Evolutionary conservation across 2,888 invertebrate species (phyloP).

Genomic region (Panorpa germanica): DNA sequence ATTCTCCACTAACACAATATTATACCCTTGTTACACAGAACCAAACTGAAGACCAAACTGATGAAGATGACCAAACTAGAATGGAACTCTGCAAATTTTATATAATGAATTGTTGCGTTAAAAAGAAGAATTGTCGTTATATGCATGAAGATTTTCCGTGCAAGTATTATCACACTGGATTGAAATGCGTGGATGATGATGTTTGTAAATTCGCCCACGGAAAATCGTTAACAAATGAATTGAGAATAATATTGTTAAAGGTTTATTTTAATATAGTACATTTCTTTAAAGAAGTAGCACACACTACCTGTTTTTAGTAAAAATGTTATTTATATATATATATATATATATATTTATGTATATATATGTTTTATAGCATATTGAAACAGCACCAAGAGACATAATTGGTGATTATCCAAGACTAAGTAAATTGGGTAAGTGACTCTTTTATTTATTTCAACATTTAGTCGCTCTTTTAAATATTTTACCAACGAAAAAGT

Average conservation of each 20-base stretch:
- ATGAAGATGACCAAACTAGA: too few species aligned
- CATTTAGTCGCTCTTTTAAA: too few species aligned
- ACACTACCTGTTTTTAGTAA: too few species aligned
- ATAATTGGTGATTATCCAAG: slow-evolving; percentile 64
- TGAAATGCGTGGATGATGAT: slow-evolving; percentile 53
- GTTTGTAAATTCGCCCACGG: slow-evolving; percentile 81
- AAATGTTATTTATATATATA: too few species aligned
- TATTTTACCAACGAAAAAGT: too few species aligned
- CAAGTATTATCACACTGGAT: slow-evolving; percentile 79
- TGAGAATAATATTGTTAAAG: slow-evolving; percentile 32
- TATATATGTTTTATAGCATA: too few species aligned
- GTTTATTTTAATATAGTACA: too few species aligned
- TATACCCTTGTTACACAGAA: too few species aligned
- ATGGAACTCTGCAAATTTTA: slow-evolving; percentile 86
- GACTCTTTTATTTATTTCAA: slow-evolving; percentile 27
- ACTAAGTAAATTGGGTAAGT: slow-evolving; percentile 43
- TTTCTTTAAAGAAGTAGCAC: too few species aligned
- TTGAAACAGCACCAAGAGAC: slow-evolving; percentile 67
- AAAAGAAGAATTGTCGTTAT: slow-evolving; percentile 75
- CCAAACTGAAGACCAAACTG: too few species aligned
- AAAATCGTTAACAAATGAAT: slow-evolving; percentile 52
- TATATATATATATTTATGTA: too few species aligned
- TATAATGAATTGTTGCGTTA: slow-evolving; percentile 75
- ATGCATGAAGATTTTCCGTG: slow-evolving; percentile 89
- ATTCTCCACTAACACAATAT: too few species aligned